Conservation (phyloP, 2,113 vertebrate genomes). For the Crotalus horridus region DNA sequence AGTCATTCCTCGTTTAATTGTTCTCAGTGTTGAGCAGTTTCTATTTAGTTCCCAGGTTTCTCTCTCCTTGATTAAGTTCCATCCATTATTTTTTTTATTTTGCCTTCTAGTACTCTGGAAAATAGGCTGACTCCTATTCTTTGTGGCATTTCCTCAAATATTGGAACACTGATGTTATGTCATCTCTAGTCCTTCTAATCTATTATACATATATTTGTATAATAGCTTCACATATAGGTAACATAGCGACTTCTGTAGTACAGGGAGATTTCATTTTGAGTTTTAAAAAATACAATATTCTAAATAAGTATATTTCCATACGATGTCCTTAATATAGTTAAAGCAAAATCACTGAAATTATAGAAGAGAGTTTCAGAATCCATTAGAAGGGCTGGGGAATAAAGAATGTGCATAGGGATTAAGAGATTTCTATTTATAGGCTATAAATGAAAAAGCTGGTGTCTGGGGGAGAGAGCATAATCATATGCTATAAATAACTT, state of each 20-base stretch:
- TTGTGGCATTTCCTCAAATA: too few relatives aligned
- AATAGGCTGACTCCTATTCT: too few relatives aligned
- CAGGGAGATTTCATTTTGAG: constrained; percentile 25
- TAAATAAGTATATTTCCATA: constrained; percentile 21
- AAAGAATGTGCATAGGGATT: constrained; percentile 57
- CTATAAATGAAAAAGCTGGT: constrained; percentile 43
- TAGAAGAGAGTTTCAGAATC: constrained; percentile 26
- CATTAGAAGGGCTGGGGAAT: constrained; percentile 54
- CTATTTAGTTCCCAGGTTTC: too few relatives aligned
- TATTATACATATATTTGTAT: not conserved
- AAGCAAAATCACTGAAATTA: constrained; percentile 45
- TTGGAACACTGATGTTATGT: too few relatives aligned
- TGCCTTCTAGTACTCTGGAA: too few relatives aligned
- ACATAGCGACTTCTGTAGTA: accelerated
- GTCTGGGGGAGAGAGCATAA: constrained; percentile 34
- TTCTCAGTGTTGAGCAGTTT: too few relatives aligned
- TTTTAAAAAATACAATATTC: not conserved
- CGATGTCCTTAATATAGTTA: constrained; percentile 12
- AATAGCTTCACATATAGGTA: not conserved
- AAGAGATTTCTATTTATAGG: constrained; percentile 64
- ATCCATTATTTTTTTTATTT: too few relatives aligned
- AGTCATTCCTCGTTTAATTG: too few relatives aligned
- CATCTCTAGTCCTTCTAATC: too few relatives aligned
- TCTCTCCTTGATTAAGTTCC: too few relatives aligned
- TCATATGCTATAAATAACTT: constrained; percentile 65